Evolutionary conservation across 1,140 invertebrate genomes (phyloP), one percentile per base, ranked within the genome.

Genomic region (Ephestia elutella): DNA sequence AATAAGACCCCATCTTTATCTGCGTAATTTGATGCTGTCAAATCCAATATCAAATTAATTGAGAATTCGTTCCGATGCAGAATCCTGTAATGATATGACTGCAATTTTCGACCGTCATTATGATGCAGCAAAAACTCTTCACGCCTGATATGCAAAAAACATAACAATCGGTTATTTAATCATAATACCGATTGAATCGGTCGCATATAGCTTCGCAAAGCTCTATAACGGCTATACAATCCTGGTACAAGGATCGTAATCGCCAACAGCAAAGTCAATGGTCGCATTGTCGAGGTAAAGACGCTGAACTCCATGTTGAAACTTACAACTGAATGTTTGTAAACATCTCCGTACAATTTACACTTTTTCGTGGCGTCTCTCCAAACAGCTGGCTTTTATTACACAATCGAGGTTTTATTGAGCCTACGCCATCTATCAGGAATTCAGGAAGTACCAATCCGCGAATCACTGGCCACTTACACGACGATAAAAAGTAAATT

Each of bases 41-140:
- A 75, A 80, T 78, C 74, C 65, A 64, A 80, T 75, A 69, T 70
- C 56, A 82, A 82, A 80, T 82, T 82, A 86, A 86, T 83, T 79
- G 77, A 78, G 74, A 73, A 71, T 75, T 74, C 62, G 66, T 72
- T 73, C 70, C 68, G 71, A 75, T 73, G 60, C 71, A 61, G 72
- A 66, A 58, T 58, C 65, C 66, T 62, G 70, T 73, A 74, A 65
- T 71, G 71, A 68, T 80, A 75, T 58, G 54, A 60, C 63, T 78
- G 78, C 76, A 82, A 83, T 82, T 78, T 68, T 69, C 57, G 74
- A 66, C 63, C 69, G 73, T 82, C 80, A 80, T 80, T 68, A 81
- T 84, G 78, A 81, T 63, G 73, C 74, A 74, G 72, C 69, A 86
- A 86, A 85, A 81, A 82, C 67, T 68, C 66, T 71, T 80, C 71